Conservation (phyloP, 1,140 invertebrate species). For the Semibalanus balanoides region DNA sequence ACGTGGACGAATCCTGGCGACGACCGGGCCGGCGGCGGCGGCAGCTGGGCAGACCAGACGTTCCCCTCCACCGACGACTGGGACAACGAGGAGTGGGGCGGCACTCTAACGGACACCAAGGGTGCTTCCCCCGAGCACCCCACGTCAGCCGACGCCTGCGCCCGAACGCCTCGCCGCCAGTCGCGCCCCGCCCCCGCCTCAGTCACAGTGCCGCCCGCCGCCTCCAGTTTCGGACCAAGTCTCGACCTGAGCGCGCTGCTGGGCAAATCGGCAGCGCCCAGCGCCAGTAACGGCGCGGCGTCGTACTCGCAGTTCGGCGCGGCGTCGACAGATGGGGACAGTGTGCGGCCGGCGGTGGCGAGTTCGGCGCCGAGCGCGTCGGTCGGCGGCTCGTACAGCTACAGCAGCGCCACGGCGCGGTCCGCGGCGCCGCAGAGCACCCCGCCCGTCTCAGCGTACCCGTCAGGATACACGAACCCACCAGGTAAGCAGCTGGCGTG, state of each 20-base stretch:
- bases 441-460: neutral
- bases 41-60: constrained; percentile 29
- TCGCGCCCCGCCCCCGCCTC: too few species aligned
- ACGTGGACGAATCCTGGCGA: constrained; percentile 45
- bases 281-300: too few species aligned
- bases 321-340: neutral
- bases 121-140: constrained; percentile 67
- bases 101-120: constrained; percentile 83
- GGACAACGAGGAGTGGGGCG: constrained; percentile 90
- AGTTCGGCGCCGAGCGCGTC: neutral
- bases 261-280: neutral
- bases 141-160: constrained; percentile 24
- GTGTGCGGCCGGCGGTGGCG: too few species aligned
- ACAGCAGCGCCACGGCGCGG: neutral
- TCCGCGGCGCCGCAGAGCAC: neutral
- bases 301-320: neutral
- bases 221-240: neutral
- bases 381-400: neutral
- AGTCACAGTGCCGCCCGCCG: neutral
- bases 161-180: neutral
- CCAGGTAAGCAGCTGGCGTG: neutral
- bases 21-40: constrained; percentile 28
- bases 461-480: neutral
- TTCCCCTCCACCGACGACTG: constrained; percentile 59
- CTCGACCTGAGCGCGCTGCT: neutral